Base-by-base conservation (phyloP, 2,888 invertebrate species). In the Cynaeus angustus region DNA sequence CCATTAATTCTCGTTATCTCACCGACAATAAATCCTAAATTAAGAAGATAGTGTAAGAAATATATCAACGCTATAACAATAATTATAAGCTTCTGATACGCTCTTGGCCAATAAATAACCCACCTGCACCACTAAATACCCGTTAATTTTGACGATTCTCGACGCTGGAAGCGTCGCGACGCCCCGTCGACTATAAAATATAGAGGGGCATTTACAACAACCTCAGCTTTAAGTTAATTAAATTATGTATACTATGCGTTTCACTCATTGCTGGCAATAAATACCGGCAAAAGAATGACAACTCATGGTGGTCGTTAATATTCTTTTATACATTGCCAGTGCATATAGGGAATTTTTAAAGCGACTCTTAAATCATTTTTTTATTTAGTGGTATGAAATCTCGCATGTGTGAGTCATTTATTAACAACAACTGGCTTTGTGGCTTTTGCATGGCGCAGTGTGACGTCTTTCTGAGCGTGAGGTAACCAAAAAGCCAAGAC, bases 61-160 rank as follows among this genome's bases (percentile, higher is more conserved):
- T 82, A 81, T 80, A 81, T 82, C 82, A 82, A 81, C 81, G 81
- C 80, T 75, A 73, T 78, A 76, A 75, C 78, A 79, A 80, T 81
- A 81, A 80, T 80, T 80, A 80, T 78, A 77, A 78, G 77, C 74
- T 76, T 74, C 74, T 72, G 77, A 77, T 77, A 72, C 72, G 74
- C 75, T 75, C 66, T 66, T 37, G 64, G 64, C 48, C 69, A 70
- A 74, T 73, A 78, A 76, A 78, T 75, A 68, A 72, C 7, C 48
- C 58, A 67, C 58, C 50, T 55, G 48, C 37, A 10, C 21, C 48
- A 21, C 26, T n/a, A 50, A 50, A 50, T 50, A 6, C 26, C 12
- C 28, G 48, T 50, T 50, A 28, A 50, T 28, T 21, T 28, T 21
- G 48, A 50, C 48, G 48, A 50, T 26, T 50, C 10, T 52, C 50